Evolutionary conservation across 2,797 vertebrate species (phyloP), one percentile per base, ranked within the genome.

Genomic region (Vireo griseus): DNA sequence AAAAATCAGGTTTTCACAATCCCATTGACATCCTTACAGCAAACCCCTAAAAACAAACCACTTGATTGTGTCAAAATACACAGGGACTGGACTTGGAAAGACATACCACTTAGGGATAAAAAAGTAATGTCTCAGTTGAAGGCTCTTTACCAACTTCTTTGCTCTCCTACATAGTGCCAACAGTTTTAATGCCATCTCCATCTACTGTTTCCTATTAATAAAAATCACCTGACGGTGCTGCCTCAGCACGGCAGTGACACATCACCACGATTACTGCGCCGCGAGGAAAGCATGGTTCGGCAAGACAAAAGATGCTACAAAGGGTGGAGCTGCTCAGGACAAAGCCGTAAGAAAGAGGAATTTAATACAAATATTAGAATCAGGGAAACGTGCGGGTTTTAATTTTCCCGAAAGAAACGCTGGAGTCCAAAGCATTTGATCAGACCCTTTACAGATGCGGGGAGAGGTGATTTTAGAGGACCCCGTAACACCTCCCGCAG

Each of bases 271-370:
- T n/a, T 8, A 10, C 42, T 1, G 37, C 5, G 47, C 78, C 48
- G 8, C 1, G 6, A 61, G 45, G 52, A 50, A 71, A 31, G 5
- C 15, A 63, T 0, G 75, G 47, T 66, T 63, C 11, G 12, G 4
- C 24, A 35, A 85, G 26, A 94, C 90, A 94, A 94, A 35, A 90
- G 91, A 65, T 76, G 66, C 37, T 57, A 68, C 9, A 4, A 55
- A 80, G 92, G 95, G 95, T 13, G 96, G 94, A 95, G 94, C 84
- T 50, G 52, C 65, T 67, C 48, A 16, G 39, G 66, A 96, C 91
- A 94, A 87, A 95, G 86, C 44, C 91, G 2, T 20, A 40, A 51
- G 5, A 33, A 83, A 40, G 4, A 47, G 5, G 1, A 61, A n/a
- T 31, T 26, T 52, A 44, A 75, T 9, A 28, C 10, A 16, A 29